phyloP scores from a whole-genome alignment of 2,113 vertebrate species.

The Corythaixoides concolor region DNA sequence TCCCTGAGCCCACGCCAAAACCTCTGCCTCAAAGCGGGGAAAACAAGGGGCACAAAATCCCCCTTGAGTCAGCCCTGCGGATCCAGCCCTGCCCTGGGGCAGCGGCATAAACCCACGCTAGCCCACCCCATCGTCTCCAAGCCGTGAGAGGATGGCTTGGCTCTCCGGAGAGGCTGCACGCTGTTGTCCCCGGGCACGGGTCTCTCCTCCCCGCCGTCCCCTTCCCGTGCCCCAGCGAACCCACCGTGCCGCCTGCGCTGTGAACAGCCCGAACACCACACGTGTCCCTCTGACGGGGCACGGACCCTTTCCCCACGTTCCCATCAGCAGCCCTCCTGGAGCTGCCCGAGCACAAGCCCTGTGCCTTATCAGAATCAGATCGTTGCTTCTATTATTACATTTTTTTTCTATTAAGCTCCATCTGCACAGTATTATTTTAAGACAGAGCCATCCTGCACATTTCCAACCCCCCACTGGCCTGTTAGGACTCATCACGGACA shows the following conservation, averaged over 20 bases:
- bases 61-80: rapidly evolving
- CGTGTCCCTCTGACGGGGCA: background rate
- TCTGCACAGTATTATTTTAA: slow-evolving; percentile 21
- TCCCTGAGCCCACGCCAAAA: background rate
- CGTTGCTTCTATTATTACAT: background rate
- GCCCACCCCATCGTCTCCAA: background rate
- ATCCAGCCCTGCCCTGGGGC: background rate
- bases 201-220: background rate
- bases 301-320: background rate
- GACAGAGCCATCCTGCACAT: background rate
- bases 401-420: slow-evolving; percentile 12
- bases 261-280: background rate
- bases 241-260: rapidly evolving
- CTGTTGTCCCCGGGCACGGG: rapidly evolving
- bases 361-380: slow-evolving; percentile 16
- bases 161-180: background rate
- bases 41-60: rapidly evolving
- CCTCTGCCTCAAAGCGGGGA: background rate
- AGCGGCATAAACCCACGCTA: background rate
- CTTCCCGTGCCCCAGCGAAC: background rate
- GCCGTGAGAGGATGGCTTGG: rapidly evolving
- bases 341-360: background rate
- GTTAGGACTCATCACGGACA: background rate
- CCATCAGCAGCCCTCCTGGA: background rate
- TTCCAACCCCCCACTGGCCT: background rate